Base-by-base conservation (phyloP, 1,140 invertebrate genomes). In the Grapholita molesta region DNA sequence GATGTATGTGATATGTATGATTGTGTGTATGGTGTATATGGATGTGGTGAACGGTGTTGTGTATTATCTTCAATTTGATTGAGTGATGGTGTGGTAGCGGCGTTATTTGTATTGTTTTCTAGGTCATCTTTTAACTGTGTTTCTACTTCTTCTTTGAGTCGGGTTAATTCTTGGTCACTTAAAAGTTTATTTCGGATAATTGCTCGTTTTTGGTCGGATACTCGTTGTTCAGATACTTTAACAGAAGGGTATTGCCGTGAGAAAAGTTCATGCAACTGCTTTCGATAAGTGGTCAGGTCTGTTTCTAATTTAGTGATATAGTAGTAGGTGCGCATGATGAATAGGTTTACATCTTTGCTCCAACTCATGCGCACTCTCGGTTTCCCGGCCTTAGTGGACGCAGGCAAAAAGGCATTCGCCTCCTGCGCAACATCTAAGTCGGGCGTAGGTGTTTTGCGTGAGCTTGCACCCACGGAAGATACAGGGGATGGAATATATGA, bases 251-350 rank as follows among this genome's bases (percentile, higher is more conserved):
- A 76, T 64, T 76, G 18, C 25, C 6, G 8, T 38, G 4, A 32
- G 24, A 77, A 77, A 21, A 35, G 32, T 48, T 74, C 66, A 64
- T 73, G 48, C 4, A 77, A 21, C 15, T 48, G 33, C 61, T 73
- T 71, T 33, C 71, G 57, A 18, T 76, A 75, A 9, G 42, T 77
- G 9, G 75, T 77, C 65, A 53, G 33, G 11, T 76, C 73, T 2
- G 74, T 78, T 15, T 80, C 75, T 71, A 80, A 67, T 70, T 73
- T 75, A n/a, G 75, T 80, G 0, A 77, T 72, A 2, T 68, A 35
- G 18, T 71, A 69, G 30, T 75, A 77, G 2, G 73, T 79, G 12
- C 69, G 71, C 73, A 79, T 79, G 52, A 79, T 77, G 42, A 80
- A 77, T 28, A 55, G 38, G 48, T 80, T 80, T 18, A 74, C 52